Base-by-base conservation (phyloP, 1,140 invertebrate species). In the Battus philenor region DNA sequence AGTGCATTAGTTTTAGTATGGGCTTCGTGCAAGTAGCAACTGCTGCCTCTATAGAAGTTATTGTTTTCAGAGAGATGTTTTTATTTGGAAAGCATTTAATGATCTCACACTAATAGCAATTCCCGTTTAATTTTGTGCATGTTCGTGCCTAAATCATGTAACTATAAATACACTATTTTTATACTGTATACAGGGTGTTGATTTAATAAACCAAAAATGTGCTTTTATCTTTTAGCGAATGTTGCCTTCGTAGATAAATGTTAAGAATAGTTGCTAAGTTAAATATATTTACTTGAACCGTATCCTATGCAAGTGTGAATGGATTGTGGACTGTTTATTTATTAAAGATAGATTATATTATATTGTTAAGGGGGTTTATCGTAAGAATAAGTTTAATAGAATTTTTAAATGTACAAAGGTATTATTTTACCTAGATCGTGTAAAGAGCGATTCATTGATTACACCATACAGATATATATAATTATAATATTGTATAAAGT, bases 111-210 rank as follows among this genome's bases (percentile, higher is more conserved):
- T 46, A 51, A 50, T 66, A 59, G 59, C 64, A 70, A 59, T 60
- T 52, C 54, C 52, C 45, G 45, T 60, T 50, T 44, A 60, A 54
- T 31, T 36, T 60, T 68, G 64, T 69, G 67, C 67, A 65, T 71
- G 59, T 55, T 66, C 50, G 67, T 78, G 75, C 76, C 80, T 80
- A 70, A 69, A 63, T 30, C 50, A 53, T 62, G 55, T 54, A 68
- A 51, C 38, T 54, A 59, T 27, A 12, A 26, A 41, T 41, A 17
- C 38, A 41, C 61, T 82, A 79, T 80, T 80, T 82, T 80, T 70
- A 73, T 83, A 77, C 64, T 51, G 53, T 79, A 76, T 80, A 84
- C 80, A 84, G 80, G 77, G 78, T 84, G 77, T 79, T 78, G 61
- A 64, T 60, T 60, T 67, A 72, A 71, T 77, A 82, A 73, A 79